A percentile compares a stretch with the other conserved stretches of the same genome.
Conservation (phyloP, 2,113 vertebrate species). For the Glaucomys volans region DNA sequence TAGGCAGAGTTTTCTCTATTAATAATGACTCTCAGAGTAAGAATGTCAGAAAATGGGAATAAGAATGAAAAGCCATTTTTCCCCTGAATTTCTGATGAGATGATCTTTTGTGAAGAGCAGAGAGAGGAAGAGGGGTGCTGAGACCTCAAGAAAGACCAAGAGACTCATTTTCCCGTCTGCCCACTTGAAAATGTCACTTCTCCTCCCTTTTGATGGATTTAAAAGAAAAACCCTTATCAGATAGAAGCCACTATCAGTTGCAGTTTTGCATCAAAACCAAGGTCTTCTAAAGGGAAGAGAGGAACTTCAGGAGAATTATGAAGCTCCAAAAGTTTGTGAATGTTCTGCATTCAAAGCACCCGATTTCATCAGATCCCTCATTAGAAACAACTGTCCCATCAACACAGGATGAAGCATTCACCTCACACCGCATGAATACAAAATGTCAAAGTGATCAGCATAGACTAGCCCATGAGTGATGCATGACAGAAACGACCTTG, state of each 20-base stretch:
- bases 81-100: constrained; percentile 60
- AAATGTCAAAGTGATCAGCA: constrained; percentile 75
- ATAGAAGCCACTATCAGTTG: neutral
- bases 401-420: constrained; percentile 50
- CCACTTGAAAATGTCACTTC: constrained; percentile 65
- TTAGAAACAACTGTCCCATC: constrained; percentile 72
- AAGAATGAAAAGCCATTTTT: constrained; percentile 65
- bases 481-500: constrained; percentile 43
- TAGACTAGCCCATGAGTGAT: neutral
- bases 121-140: neutral
- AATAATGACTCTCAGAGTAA: constrained; percentile 65
- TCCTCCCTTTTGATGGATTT: constrained; percentile 39
- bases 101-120: constrained; percentile 68
- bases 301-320: neutral
- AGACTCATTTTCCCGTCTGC: constrained; percentile 16
- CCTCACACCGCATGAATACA: constrained; percentile 46
- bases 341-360: constrained; percentile 72
- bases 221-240: constrained; percentile 53
- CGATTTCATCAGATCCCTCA: constrained; percentile 69
- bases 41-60: constrained; percentile 59
- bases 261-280: neutral
- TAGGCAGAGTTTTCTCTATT: constrained; percentile 28
- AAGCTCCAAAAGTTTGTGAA: constrained; percentile 5
- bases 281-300: neutral
- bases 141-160: constrained; percentile 46